Evolutionary conservation across 2,888 invertebrate species (phyloP), one percentile per base, ranked within the genome.

Genomic region (Netelia fuscicornis): DNA sequence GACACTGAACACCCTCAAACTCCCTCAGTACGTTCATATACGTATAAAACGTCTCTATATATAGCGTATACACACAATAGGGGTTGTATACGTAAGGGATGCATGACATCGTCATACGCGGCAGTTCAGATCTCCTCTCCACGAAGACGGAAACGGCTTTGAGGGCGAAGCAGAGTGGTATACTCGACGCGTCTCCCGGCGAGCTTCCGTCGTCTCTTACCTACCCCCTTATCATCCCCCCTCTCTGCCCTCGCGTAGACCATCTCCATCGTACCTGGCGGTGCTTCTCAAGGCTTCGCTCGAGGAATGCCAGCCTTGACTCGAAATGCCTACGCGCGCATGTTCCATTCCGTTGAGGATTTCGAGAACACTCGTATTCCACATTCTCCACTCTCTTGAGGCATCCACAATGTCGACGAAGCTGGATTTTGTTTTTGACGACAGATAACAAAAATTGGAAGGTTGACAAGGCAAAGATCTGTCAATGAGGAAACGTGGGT

Each of bases 111-210:
- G 58, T 67, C 60, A 37, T 71, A 37, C 30, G 52, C 9, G 56
- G 75, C 81, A 86, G 86, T 83, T 84, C 80, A 84, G 83, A 71
- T 81, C 82, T 82, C 78, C 83, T 84, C 81, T 86, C 81, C 85
- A 86, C 83, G 85, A 85, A 74, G 88, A 86, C 89, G 90, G 88
- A 90, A 87, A 83, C 87, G 87, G 89, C 92, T 92, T 91, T 91
- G 91, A 92, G 90, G 90, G 89, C 87, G 88, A 10, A 10, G 65
- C 88, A 68, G 88, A 92, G 91, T 91, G 87, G 88, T 86, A 86
- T 87, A 90, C 92, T 92, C 91, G 89, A 92, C 90, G 90, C 87
- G 89, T 90, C 89, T 89, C 82, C 86, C 88, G 81, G 89, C 88
- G 71, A 25, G 89, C 89, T 85, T 84, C 83, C 78, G 76, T 76